Evolutionary conservation across 2,888 invertebrate species (phyloP), one percentile per base, ranked within the genome.

Genomic region (Tholera decimalis): DNA sequence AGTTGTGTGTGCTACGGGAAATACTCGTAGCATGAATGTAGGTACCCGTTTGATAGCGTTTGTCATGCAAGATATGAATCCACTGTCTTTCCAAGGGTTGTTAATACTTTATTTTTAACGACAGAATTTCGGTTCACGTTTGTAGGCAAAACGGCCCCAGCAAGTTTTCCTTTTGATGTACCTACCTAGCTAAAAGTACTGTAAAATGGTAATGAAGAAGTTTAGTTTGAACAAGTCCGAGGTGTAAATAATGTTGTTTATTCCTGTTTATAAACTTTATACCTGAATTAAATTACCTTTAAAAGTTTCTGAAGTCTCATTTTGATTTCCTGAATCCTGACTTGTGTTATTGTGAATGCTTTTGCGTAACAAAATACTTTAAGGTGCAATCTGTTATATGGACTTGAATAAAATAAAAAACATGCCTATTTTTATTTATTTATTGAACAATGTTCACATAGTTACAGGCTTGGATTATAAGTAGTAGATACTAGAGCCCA

Each of bases 41-140:
- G 68, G 71, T 75, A 80, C 67, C 37, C 39, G 63, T 57, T 50
- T 55, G 65, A 75, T 77, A 69, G 68, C 76, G 72, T 78, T 81
- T 76, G 81, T 82, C 80, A 82, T 78, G 78, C 85, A 83, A 88
- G 87, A 88, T 87, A 86, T 86, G 85, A 83, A 85, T 82, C 84
- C 88, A 87, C 72, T 88, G 87, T 85, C 87, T 86, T 87, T 86
- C 84, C 84, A 84, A 86, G 69, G 71, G 69, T 58, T 68, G 75
- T 80, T 80, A 75, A 78, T 80, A 78, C 71, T 77, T 81, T 72
- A 77, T 78, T 80, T 80, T 78, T 78, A 76, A 80, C 79, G 73
- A 80, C 70, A 67, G 51, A 56, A 46, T 60, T 62, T 67, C 59
- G 51, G 35, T 75, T 70, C 65, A 49, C 50, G 64, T 65, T 80